Conservation (phyloP, 2,113 vertebrate species). For the Myocastor coypus region DNA sequence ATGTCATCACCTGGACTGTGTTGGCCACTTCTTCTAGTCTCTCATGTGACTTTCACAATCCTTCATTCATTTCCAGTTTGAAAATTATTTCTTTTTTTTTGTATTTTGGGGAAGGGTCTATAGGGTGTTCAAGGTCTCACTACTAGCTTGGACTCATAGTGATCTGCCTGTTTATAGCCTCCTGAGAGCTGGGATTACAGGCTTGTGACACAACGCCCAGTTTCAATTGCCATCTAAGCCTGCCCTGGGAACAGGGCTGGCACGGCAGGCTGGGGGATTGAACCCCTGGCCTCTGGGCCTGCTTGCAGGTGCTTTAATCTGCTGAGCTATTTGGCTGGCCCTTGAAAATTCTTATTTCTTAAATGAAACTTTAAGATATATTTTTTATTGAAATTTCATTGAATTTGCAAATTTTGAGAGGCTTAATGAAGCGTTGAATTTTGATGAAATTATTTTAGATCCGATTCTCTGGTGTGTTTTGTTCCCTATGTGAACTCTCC, state of each 20-base stretch:
- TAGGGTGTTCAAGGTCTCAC: too few species aligned
- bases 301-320: too few species aligned
- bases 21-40: neutral
- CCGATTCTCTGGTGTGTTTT: constrained; percentile 21
- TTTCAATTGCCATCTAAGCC: too few species aligned
- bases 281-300: too few species aligned
- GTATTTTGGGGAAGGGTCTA: too few species aligned
- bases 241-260: too few species aligned
- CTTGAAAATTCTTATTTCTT: neutral
- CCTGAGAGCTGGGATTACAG: too few species aligned
- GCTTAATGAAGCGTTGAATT: neutral
- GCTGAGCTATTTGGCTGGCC: too few species aligned
- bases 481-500: neutral
- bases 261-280: too few species aligned
- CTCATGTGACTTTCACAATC: neutral
- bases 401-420: constrained; percentile 38
- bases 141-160: too few species aligned
- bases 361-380: neutral
- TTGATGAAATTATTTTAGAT: constrained; percentile 3
- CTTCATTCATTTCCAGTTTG: neutral
- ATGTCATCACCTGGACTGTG: neutral
- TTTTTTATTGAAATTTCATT: constrained; percentile 37
- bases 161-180: too few species aligned
- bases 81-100: neutral
- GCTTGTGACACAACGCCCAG: too few species aligned